Evolutionary conservation across 2,797 vertebrate genomes (phyloP).

Genomic region (Girardinus metallicus): DNA sequence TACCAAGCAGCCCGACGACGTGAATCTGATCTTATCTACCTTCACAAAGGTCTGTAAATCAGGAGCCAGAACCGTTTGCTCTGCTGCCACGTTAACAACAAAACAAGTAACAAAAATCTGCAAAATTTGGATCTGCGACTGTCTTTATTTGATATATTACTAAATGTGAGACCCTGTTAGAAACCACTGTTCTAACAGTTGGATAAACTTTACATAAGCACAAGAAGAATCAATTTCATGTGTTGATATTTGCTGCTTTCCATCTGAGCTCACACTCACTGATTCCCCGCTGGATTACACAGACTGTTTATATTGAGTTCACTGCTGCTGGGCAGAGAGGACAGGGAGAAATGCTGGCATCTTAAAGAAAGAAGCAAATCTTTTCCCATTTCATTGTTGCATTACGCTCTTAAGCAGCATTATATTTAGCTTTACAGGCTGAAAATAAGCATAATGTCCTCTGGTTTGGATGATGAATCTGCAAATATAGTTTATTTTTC

Average conservation of each 20-base stretch:
- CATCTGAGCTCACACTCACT: conserved; percentile 12
- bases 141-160: conserved; percentile 14
- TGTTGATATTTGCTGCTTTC: conserved; percentile 54
- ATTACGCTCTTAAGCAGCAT: neutral
- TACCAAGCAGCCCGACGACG: neutral
- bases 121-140: neutral
- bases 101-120: neutral
- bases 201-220: conserved; percentile 49
- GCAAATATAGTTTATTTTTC: neutral
- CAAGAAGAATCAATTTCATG: conserved; percentile 60
- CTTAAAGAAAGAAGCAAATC: neutral
- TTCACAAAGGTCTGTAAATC: too few relatives aligned
- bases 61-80: too few relatives aligned
- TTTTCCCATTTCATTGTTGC: neutral
- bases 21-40: too few relatives aligned
- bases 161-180: conserved; percentile 29
- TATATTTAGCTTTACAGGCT: neutral
- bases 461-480: neutral
- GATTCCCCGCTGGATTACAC: conserved; percentile 35
- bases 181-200: conserved; percentile 46
- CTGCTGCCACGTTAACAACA: neutral
- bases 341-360: neutral
- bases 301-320: conserved; percentile 25
- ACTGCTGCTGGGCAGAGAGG: conserved; percentile 15
- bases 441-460: neutral